These are phyloP conservation scores for Podabrus alpinus DNA, from an alignment of 2,888 invertebrate species.

Conservation along the genomic window DNA sequence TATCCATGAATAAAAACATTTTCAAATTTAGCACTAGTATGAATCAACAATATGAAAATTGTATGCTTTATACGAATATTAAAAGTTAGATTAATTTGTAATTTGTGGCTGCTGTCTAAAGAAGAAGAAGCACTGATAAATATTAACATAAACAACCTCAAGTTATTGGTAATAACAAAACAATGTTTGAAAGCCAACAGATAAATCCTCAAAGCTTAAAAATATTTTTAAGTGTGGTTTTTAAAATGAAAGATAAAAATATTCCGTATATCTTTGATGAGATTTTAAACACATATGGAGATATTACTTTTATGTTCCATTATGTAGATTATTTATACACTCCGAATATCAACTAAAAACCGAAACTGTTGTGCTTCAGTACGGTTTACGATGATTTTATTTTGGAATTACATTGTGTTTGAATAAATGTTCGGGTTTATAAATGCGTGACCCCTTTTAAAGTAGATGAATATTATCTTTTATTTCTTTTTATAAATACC, in stretches of 20 bases:
- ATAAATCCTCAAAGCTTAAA: not conserved
- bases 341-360: not conserved
- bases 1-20: not conserved
- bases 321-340: not conserved
- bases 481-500: not conserved
- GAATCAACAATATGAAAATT: not conserved
- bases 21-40: not conserved
- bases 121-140: not conserved
- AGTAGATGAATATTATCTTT: not conserved
- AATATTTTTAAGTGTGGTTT: not conserved
- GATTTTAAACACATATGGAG: not conserved
- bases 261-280: not conserved
- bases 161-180: not conserved
- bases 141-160: not conserved
- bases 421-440: slow-evolving; percentile 2
- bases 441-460: slow-evolving; percentile 3
- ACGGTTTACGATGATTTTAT: not conserved
- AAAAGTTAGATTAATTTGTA: not conserved
- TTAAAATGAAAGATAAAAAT: not conserved
- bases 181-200: not conserved
- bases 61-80: not conserved
- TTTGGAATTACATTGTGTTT: not conserved
- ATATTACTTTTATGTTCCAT: not conserved
- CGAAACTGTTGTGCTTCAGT: not conserved
- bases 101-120: not conserved